Percentiles rank a stretch among this genome's conserved stretches.
These are phyloP conservation scores for Pelosia muscerda DNA, from an alignment of 2,888 invertebrate species.

Conservation along the genomic window DNA sequence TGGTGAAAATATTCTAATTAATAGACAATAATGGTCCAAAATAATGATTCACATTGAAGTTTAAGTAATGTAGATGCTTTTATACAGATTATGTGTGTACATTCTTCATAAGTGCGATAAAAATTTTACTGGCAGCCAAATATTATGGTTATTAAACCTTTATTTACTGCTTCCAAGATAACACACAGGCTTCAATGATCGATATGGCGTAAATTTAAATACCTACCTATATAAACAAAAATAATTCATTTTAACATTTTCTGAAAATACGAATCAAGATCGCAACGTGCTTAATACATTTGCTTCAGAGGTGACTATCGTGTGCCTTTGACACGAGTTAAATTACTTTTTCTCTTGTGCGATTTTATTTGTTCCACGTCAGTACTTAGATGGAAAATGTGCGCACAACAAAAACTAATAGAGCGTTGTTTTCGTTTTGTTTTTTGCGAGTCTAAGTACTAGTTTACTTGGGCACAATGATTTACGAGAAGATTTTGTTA, in stretches of 20 bases:
- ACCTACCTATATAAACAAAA: neutral
- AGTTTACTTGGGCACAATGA: slow-evolving; percentile 45
- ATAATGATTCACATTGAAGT: no score
- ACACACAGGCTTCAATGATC: no score
- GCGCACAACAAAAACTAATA: slow-evolving; percentile 51
- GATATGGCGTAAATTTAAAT: neutral
- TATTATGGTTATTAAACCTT: neutral
- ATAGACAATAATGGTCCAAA: no score
- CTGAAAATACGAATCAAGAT: slow-evolving; percentile 49
- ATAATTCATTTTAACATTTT: slow-evolving; percentile 21
- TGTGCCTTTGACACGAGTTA: slow-evolving; percentile 58
- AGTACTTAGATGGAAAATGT: slow-evolving; percentile 51
- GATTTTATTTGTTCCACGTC: slow-evolving; percentile 52
- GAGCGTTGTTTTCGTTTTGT: slow-evolving; percentile 35
- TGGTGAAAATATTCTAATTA: no score
- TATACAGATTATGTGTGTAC: no score
- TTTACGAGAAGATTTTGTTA: slow-evolving; percentile 49
- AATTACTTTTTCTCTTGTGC: slow-evolving; percentile 58
- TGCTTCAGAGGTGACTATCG: slow-evolving; percentile 54
- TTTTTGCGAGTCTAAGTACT: slow-evolving; percentile 35
- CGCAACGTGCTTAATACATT: slow-evolving; percentile 62
- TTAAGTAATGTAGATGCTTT: no score
- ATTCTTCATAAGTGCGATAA: no score
- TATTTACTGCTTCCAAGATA: neutral
- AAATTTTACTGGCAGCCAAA: no score